Conservation (phyloP, 1,140 invertebrate genomes). For the Drosophila persimilis region DNA sequence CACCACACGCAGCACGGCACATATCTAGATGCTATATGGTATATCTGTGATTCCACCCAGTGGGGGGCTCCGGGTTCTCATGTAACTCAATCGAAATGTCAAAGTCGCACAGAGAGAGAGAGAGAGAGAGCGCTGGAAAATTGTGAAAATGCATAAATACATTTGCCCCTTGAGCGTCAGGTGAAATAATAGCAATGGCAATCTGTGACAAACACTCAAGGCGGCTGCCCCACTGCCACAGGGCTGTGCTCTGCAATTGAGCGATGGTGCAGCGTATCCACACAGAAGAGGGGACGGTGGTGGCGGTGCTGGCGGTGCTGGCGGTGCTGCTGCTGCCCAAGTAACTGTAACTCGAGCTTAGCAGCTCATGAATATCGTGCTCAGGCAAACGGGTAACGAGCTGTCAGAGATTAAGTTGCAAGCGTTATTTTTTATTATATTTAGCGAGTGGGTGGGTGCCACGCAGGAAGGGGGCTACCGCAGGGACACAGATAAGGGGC, state of each 20-base stretch:
- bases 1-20: slow-evolving; percentile 14
- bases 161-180: slow-evolving; percentile 42
- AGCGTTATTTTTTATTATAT: slow-evolving; percentile 82
- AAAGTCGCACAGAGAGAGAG: slow-evolving; percentile 42
- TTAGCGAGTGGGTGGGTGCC: slow-evolving; percentile 43
- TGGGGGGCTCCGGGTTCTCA: neutral
- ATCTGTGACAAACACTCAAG: slow-evolving; percentile 46
- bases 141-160: slow-evolving; percentile 69
- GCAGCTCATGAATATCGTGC: slow-evolving; percentile 81
- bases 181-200: slow-evolving; percentile 53
- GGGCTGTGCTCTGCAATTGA: slow-evolving; percentile 15
- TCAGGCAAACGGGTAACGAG: slow-evolving; percentile 81
- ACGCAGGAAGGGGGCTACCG: neutral
- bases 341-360: slow-evolving; percentile 78
- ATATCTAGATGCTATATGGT: neutral
- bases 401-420: slow-evolving; percentile 81
- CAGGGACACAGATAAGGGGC: slow-evolving; percentile 60
- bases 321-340: slow-evolving; percentile 13
- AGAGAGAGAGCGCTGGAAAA: slow-evolving; percentile 13
- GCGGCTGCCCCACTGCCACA: neutral
- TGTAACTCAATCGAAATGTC: slow-evolving; percentile 77
- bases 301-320: neutral
- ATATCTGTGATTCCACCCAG: neutral
- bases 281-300: neutral
- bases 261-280: slow-evolving; percentile 8